phyloP scores from a whole-genome alignment of 2,888 invertebrate species.

The Pterostichus madidus region DNA sequence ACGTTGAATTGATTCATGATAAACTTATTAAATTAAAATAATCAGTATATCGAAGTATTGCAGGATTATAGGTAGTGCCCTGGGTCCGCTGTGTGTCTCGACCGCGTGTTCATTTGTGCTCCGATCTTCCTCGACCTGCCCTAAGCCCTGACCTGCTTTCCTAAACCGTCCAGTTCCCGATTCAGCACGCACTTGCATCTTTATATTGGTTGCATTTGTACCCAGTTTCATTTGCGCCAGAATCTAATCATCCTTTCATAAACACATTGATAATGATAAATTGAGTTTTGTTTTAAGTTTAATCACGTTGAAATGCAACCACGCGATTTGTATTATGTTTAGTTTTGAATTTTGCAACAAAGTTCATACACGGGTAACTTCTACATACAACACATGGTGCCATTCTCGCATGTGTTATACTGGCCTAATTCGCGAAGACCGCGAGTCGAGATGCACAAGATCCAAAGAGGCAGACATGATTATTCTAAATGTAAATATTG shows the following conservation, averaged over 20 bases:
- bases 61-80: constrained; percentile 74
- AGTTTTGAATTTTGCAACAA: constrained; percentile 40
- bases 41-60: constrained; percentile 75
- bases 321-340: constrained; percentile 19
- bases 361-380: constrained; percentile 56
- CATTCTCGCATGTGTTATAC: constrained; percentile 52
- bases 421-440: constrained; percentile 62
- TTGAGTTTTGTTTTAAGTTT: neutral
- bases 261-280: neutral
- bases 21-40: constrained; percentile 70
- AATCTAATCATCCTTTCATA: neutral
- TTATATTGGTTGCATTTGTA: neutral
- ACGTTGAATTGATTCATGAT: constrained; percentile 67
- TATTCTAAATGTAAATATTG: constrained; percentile 82
- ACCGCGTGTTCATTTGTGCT: constrained; percentile 48
- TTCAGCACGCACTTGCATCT: constrained; percentile 16
- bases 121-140: constrained; percentile 50
- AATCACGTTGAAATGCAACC: constrained; percentile 39
- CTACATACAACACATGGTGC: constrained; percentile 51
- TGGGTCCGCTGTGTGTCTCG: constrained; percentile 47
- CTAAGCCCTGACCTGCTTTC: constrained; percentile 27
- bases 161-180: constrained; percentile 52
- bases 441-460: constrained; percentile 61
- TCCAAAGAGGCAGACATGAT: constrained; percentile 75
- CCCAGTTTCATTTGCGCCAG: constrained; percentile 26